Evolutionary conservation across 2,888 invertebrate genomes (phyloP).

Genomic region (Diaperis boleti): DNA sequence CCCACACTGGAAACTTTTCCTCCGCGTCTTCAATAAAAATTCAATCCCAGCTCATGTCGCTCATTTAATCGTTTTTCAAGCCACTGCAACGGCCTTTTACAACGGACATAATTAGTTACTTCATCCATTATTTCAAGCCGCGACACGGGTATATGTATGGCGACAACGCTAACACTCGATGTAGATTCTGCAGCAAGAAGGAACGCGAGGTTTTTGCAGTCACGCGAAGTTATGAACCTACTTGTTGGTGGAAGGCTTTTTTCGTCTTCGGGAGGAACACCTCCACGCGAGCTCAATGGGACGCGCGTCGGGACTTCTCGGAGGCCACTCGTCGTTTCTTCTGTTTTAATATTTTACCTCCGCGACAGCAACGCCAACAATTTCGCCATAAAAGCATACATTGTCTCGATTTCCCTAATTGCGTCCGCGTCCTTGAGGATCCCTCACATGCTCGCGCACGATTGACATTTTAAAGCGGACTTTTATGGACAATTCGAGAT

Average conservation of each 20-base stretch:
- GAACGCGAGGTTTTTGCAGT: slow-evolving; percentile 16
- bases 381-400: neutral
- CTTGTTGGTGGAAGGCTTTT: slow-evolving; percentile 31
- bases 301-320: too few relatives aligned
- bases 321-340: too few relatives aligned
- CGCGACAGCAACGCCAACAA: neutral
- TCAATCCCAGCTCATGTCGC: slow-evolving; percentile 23
- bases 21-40: too few relatives aligned
- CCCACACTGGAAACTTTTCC: too few relatives aligned
- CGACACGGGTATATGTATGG: slow-evolving; percentile 32
- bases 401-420: slow-evolving; percentile 8
- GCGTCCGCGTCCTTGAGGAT: slow-evolving; percentile 6
- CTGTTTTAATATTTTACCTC: too few relatives aligned
- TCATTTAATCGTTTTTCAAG: slow-evolving; percentile 55
- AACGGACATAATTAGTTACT: slow-evolving; percentile 63
- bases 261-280: too few relatives aligned
- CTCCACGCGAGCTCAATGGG: too few relatives aligned
- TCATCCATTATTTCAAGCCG: slow-evolving; percentile 59
- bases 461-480: slow-evolving; percentile 19
- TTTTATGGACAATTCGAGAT: slow-evolving; percentile 31
- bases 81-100: slow-evolving; percentile 55
- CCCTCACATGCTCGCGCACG: neutral
- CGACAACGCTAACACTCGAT: slow-evolving; percentile 32
- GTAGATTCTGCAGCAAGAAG: slow-evolving; percentile 30
- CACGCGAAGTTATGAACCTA: slow-evolving; percentile 29